Percentiles rank a stretch among this genome's conserved stretches.
Conservation (phyloP, 1,140 invertebrate species). For the Notospermus geniculatus region DNA sequence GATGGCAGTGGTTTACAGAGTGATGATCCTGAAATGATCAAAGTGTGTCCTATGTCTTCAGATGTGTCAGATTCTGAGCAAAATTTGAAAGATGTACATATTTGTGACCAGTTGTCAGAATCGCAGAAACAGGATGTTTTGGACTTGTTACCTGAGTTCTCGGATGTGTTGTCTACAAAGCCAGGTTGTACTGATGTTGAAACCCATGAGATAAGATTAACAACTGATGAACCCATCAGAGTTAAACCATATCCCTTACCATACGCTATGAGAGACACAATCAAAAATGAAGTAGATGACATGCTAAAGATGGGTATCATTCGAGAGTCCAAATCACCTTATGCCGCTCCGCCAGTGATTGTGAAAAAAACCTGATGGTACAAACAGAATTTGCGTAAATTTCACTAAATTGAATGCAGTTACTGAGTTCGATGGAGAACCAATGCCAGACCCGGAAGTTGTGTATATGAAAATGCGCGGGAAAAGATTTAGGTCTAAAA, state of each 20-base stretch:
- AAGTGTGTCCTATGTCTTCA: no score
- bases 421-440: constrained; percentile 24
- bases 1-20: no score
- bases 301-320: constrained; percentile 43
- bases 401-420: constrained; percentile 44
- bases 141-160: constrained; percentile 7
- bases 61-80: constrained; percentile 5
- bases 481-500: constrained; percentile 12
- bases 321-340: constrained; percentile 48
- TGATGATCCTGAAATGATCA: no score
- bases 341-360: constrained; percentile 59
- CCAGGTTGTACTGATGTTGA: constrained; percentile 19
- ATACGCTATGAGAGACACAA: constrained; percentile 38
- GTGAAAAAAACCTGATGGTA: constrained; percentile 55
- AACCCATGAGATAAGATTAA: constrained; percentile 13
- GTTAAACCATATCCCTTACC: constrained; percentile 35
- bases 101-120: background rate
- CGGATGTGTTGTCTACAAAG: constrained; percentile 14
- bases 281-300: constrained; percentile 45
- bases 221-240: constrained; percentile 10
- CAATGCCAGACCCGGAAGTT: constrained; percentile 26
- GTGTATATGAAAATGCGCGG: constrained; percentile 10
- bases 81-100: background rate
- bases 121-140: background rate
- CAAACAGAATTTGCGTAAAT: constrained; percentile 58